Conservation (phyloP, 1,140 invertebrate genomes). For the Sarcophaga bullata region DNA sequence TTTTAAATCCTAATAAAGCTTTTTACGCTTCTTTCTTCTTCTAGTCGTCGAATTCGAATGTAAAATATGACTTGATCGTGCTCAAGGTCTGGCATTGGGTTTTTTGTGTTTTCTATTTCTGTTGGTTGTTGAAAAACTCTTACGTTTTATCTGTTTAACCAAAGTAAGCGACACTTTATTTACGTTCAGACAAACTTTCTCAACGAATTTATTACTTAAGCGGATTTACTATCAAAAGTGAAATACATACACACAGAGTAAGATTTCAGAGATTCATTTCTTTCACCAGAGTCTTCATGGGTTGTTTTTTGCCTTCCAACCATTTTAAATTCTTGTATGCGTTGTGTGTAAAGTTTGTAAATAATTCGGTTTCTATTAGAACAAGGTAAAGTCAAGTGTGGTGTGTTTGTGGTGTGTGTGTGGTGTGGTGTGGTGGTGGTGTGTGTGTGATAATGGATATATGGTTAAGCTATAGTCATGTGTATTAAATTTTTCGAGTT, state of each 20-base stretch:
- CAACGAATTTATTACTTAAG: conserved; percentile 24
- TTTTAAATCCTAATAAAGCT: too few relatives aligned
- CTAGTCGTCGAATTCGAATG: not conserved
- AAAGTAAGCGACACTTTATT: conserved; percentile 3
- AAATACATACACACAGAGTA: not conserved
- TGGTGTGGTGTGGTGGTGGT: too few relatives aligned
- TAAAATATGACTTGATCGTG: not conserved
- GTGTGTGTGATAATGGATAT: not conserved
- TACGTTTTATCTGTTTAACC: not conserved
- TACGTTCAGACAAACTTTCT: conserved; percentile 12
- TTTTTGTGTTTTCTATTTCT: not conserved
- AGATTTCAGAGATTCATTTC: not conserved
- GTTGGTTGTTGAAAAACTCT: too few relatives aligned
- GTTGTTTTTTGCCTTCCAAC: not conserved
- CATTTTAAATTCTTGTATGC: too few relatives aligned
- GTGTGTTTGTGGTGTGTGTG: too few relatives aligned
- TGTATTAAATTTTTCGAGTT: not conserved
- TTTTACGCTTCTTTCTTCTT: too few relatives aligned
- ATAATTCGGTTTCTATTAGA: too few relatives aligned
- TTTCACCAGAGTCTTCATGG: not conserved
- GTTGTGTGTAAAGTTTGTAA: too few relatives aligned
- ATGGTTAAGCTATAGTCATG: not conserved
- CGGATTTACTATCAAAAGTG: conserved; percentile 21
- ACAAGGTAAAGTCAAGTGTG: too few relatives aligned
- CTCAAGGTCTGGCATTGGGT: not conserved